These are phyloP conservation scores for Scelioninae gen. 1 DNA, from an alignment of 2,888 invertebrate genomes.

Conservation along the genomic window DNA sequence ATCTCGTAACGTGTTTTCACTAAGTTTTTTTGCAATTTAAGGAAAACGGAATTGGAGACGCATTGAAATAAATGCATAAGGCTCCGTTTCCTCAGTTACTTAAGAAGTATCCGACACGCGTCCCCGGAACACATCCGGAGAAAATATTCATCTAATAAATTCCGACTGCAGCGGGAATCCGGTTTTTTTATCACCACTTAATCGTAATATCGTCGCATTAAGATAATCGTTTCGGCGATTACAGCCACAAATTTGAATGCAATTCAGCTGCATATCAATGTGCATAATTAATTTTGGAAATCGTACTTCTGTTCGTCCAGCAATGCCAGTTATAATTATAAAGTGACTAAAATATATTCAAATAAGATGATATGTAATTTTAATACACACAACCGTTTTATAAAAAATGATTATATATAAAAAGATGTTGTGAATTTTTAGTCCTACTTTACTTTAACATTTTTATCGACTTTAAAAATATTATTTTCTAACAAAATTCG, in stretches of 20 bases:
- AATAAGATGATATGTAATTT: too few species aligned
- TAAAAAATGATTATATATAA: too few species aligned
- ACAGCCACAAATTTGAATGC: background rate
- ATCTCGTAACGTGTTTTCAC: conserved; percentile 28
- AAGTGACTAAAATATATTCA: too few species aligned
- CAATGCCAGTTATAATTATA: too few species aligned
- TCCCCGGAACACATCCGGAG: conserved; percentile 34
- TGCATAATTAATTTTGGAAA: background rate
- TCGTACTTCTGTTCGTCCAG: too few species aligned
- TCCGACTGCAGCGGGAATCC: conserved; percentile 4
- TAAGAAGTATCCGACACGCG: too few species aligned
- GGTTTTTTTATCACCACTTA: conserved; percentile 10
- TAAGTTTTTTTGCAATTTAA: conserved; percentile 9
- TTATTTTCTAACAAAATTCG: too few species aligned
- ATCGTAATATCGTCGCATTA: conserved; percentile 2
- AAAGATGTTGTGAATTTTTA: too few species aligned
- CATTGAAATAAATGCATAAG: conserved; percentile 17
- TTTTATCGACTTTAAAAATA: too few species aligned
- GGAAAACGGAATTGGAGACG: conserved; percentile 22
- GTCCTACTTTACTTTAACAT: too few species aligned
- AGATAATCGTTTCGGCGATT: conserved; percentile 1
- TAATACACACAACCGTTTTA: too few species aligned
- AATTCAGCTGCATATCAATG: background rate
- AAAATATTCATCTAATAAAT: conserved; percentile 36
- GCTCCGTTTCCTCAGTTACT: too few species aligned